phyloP scores from a whole-genome alignment of 2,797 vertebrate genomes.

The Acanthornis magna region DNA sequence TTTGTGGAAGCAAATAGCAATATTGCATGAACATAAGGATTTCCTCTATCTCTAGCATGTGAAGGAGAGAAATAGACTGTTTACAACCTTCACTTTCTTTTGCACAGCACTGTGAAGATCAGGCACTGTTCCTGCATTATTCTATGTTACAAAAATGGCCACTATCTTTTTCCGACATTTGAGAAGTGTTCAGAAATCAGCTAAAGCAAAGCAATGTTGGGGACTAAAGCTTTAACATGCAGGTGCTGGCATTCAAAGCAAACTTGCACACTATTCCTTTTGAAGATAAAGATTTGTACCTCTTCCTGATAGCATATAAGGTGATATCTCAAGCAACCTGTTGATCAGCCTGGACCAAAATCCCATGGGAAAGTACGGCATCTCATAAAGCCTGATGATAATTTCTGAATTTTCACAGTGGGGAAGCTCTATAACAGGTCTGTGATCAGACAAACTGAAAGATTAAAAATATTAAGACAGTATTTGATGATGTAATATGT shows the following conservation, averaged over 20 bases:
- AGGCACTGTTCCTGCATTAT: not conserved
- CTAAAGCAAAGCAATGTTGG: not conserved
- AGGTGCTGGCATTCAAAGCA: not conserved
- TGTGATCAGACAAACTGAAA: slow-evolving; percentile 87
- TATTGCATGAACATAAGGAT: not conserved
- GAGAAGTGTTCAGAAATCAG: not conserved
- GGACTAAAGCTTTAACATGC: not conserved
- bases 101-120: not conserved
- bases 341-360: slow-evolving; percentile 95
- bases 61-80: not conserved
- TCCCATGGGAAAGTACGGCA: slow-evolving; percentile 98
- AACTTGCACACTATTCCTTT: not conserved
- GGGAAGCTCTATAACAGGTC: slow-evolving; percentile 91
- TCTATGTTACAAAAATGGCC: not conserved
- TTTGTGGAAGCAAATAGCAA: not conserved
- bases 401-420: slow-evolving; percentile 95
- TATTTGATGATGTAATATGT: not conserved
- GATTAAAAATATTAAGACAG: not conserved
- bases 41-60: not conserved
- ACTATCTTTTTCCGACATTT: not conserved
- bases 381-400: slow-evolving; percentile 92
- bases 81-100: not conserved
- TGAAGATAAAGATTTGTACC: slow-evolving; percentile 73
- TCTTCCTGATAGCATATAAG: slow-evolving; percentile 86
- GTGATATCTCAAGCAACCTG: slow-evolving; percentile 90